Percentiles rank a stretch among this genome's conserved stretches.
These are phyloP conservation scores for Drosophila paramelanica DNA, from an alignment of 2,888 invertebrate genomes.

Conservation along the genomic window DNA sequence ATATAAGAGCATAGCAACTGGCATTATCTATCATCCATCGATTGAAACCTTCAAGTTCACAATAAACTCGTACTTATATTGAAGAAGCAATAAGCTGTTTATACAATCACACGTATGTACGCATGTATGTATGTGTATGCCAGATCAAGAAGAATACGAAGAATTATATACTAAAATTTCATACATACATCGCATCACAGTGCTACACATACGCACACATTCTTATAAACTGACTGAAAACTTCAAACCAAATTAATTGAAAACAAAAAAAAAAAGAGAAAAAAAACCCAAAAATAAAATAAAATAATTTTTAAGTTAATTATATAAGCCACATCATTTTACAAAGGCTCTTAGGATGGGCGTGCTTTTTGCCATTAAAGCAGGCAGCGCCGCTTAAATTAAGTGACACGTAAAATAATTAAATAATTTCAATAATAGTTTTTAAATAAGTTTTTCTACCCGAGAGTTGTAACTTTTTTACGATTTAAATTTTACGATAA, in stretches of 20 bases:
- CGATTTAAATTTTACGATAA: conserved; percentile 70
- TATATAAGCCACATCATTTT: conserved; percentile 59
- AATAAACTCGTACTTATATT: conserved; percentile 38
- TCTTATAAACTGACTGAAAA: conserved; percentile 75
- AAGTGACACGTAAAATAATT: conserved; percentile 59
- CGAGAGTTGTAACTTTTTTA: conserved; percentile 76
- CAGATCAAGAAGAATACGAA: not conserved
- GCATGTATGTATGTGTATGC: conserved; percentile 16
- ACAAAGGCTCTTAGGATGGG: conserved; percentile 41
- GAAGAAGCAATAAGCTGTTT: conserved; percentile 75
- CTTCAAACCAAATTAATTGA: conserved; percentile 53
- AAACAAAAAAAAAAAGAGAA: conserved; percentile 17
- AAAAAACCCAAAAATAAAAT: not conserved
- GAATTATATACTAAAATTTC: not conserved
- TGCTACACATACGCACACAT: conserved; percentile 38
- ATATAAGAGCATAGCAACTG: conserved; percentile 12
- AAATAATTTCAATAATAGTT: conserved; percentile 77
- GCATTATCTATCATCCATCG: conserved; percentile 26
- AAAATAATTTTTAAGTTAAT: conserved; percentile 15
- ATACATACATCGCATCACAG: conserved; percentile 26
- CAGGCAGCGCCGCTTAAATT: conserved; percentile 40
- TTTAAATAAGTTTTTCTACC: conserved; percentile 81
- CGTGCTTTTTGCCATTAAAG: conserved; percentile 4
- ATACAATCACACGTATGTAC: conserved; percentile 63
- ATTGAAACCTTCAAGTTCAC: conserved; percentile 32